These are phyloP conservation scores for Monochamus saltuarius DNA, from an alignment of 1,140 invertebrate species.

Conservation along the genomic window DNA sequence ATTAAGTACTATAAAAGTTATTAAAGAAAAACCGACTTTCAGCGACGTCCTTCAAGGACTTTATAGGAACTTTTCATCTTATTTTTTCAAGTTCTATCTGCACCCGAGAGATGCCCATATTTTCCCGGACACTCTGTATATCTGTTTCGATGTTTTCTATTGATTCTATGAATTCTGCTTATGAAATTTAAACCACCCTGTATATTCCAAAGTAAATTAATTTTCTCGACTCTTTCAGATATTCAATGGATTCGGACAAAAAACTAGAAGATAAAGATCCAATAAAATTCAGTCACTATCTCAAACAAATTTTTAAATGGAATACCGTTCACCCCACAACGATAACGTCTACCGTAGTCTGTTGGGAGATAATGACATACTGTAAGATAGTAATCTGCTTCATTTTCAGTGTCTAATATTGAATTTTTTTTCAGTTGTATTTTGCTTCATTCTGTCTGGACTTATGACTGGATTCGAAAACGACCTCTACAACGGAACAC, in stretches of 20 bases:
- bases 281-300: slow-evolving; percentile 41
- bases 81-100: too few relatives aligned
- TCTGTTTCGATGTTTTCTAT: too few relatives aligned
- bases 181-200: too few relatives aligned
- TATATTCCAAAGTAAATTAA: too few relatives aligned
- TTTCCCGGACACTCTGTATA: too few relatives aligned
- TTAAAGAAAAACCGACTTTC: too few relatives aligned
- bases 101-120: too few relatives aligned
- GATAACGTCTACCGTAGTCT: slow-evolving; percentile 57
- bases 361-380: slow-evolving; percentile 57
- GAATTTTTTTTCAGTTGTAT: slow-evolving; percentile 39
- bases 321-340: slow-evolving; percentile 52
- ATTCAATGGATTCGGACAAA: slow-evolving; percentile 49
- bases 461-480: slow-evolving; percentile 40
- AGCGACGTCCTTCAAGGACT: too few relatives aligned
- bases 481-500: slow-evolving; percentile 31
- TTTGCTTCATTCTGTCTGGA: slow-evolving; percentile 36
- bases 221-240: slow-evolving; percentile 25
- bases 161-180: too few relatives aligned
- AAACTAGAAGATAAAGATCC: slow-evolving; percentile 46
- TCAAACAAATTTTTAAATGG: slow-evolving; percentile 54
- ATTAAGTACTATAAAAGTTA: too few relatives aligned
- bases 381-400: slow-evolving; percentile 33
- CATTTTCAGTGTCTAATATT: not conserved
- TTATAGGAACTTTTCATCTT: too few relatives aligned